Base-by-base conservation (phyloP, 2,797 vertebrate species). In the Cirrhinus mrigala region DNA sequence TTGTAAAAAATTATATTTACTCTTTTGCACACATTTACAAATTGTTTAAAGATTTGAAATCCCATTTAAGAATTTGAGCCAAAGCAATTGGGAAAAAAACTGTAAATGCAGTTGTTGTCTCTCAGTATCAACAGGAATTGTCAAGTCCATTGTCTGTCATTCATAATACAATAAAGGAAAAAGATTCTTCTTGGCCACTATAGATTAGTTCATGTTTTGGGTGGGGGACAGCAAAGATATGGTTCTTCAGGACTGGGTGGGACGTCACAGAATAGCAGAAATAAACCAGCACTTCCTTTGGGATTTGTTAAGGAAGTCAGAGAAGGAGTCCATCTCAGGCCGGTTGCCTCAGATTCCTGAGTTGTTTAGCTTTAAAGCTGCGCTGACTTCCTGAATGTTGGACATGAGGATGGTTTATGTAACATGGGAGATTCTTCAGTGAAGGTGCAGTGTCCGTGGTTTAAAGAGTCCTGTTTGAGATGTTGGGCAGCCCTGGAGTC, bases 251-350 rank as follows among this genome's bases (percentile, higher is more conserved):
- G 46, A 80, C 58, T 87, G 85, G 82, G 82, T 81, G 85, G 75
- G 79, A 82, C 77, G 33, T 78, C 78, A 68, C 54, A 8, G 88
- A 89, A 68, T 33, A 85, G 77, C 83, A 85, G 86, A 87, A 89
- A 84, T 87, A 86, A 86, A 86, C 70, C 40, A 56, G 37, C 52
- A 69, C 86, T 90, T 89, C 88, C 85, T 89, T 52, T 89, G 88
- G 86, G 85, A 88, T 81, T 48, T 64, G 83, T 62, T 66, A 83
- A 73, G 87, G 83, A 88, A 85, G 76, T 78, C 71, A 10, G 68
- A 44, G 82, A 81, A 83, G 85, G 40, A 83, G 68, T 74, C 48
- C 46, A 48, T 86, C 69, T 86, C 58, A 86, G 54, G 69, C 83
- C 37, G 37, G 70, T 79, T 78, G n/a, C 73, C 46, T 54, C 52